Conservation (phyloP, 2,797 vertebrate species). For the Arvicola amphibius region DNA sequence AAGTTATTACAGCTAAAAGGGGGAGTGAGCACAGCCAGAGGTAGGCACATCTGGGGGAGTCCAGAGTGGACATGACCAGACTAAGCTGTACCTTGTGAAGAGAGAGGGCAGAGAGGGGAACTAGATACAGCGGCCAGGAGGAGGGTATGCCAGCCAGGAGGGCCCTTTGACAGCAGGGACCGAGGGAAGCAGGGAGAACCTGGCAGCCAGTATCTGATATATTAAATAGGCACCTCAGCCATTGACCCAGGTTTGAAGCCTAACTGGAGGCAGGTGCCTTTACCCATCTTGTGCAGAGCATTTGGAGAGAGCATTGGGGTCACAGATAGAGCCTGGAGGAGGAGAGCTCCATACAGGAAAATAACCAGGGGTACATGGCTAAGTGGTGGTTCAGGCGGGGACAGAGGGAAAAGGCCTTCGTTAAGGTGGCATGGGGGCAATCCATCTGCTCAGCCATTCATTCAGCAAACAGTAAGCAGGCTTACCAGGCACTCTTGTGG, state of each 20-base stretch:
- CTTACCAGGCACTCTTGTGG: background rate
- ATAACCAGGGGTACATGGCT: background rate
- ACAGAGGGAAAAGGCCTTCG: background rate
- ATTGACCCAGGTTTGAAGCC: too few species aligned
- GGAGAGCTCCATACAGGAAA: background rate
- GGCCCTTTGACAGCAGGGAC: too few species aligned
- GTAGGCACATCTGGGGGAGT: too few species aligned
- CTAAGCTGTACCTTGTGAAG: too few species aligned
- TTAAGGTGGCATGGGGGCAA: background rate
- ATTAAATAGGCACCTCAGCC: too few species aligned
- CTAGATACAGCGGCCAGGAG: too few species aligned
- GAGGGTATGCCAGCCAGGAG: background rate
- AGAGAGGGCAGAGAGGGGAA: too few species aligned
- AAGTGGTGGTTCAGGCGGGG: background rate
- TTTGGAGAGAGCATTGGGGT: background rate
- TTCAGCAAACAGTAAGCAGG: background rate
- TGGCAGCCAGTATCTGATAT: background rate
- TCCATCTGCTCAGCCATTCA: background rate
- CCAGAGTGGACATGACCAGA: too few species aligned
- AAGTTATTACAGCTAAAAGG: too few species aligned
- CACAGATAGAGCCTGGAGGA: background rate
- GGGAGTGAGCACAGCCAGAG: too few species aligned
- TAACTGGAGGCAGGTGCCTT: background rate
- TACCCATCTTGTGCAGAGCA: background rate
- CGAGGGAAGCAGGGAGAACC: background rate